Percentiles rank a stretch among this genome's conserved stretches.
phyloP scores from a whole-genome alignment of 1,140 invertebrate genomes.

The Micrasema longulum region DNA sequence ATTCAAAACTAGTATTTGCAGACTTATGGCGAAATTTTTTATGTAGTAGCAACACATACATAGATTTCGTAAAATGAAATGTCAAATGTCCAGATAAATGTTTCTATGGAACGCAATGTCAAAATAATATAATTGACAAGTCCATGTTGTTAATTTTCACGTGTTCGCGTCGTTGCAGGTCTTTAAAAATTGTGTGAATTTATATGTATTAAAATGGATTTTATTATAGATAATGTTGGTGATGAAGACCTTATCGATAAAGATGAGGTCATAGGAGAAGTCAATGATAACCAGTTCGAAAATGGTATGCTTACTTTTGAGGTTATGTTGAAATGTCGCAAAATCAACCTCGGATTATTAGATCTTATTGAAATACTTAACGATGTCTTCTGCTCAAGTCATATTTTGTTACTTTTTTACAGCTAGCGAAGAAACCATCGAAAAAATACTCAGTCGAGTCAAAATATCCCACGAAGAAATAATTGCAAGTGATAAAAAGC shows the following conservation, averaged over 20 bases:
- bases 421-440: conserved; percentile 41
- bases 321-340: conserved; percentile 39
- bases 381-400: too few species aligned
- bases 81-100: too few species aligned
- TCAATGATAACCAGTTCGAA: conserved; percentile 21
- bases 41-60: too few species aligned
- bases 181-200: background rate
- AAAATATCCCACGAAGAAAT: conserved; percentile 35
- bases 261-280: conserved; percentile 46
- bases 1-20: too few species aligned
- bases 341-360: too few species aligned
- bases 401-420: too few species aligned
- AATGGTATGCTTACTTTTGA: conserved; percentile 45
- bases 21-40: too few species aligned
- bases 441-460: conserved; percentile 34
- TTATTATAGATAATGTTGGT: conserved; percentile 58
- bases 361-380: too few species aligned
- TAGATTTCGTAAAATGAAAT: too few species aligned
- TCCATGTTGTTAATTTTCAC: background rate
- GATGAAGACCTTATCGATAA: conserved; percentile 55
- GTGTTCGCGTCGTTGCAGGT: background rate
- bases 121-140: background rate
- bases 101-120: too few species aligned
- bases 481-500: conserved; percentile 28
- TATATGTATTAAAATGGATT: conserved; percentile 55